phyloP scores from a whole-genome alignment of 2,113 vertebrate genomes.

The Boleophthalmus pectinirostris region DNA sequence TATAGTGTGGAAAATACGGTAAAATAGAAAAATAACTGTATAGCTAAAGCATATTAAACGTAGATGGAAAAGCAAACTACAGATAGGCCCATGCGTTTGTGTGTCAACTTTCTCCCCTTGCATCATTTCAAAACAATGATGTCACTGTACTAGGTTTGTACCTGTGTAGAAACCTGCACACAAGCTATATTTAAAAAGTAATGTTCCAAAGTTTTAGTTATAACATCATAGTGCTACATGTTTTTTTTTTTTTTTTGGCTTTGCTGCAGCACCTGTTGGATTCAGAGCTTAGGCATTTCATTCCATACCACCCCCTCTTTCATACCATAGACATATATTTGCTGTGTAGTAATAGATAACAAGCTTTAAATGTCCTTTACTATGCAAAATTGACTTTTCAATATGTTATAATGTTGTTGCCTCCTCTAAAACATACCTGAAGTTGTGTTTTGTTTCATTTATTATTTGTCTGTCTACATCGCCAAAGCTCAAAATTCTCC shows the following conservation, averaged over 20 bases:
- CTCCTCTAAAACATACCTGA: too few species aligned
- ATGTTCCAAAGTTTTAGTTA: neutral
- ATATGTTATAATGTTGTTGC: too few species aligned
- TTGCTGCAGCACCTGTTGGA: neutral
- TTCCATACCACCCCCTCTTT: neutral
- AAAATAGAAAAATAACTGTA: too few species aligned
- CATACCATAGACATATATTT: too few species aligned
- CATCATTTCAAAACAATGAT: slow-evolving; percentile 1
- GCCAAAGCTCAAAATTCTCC: too few species aligned
- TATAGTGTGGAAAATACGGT: too few species aligned
- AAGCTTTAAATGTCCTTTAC: too few species aligned
- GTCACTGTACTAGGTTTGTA: neutral
- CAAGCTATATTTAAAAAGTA: neutral
- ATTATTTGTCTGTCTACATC: too few species aligned
- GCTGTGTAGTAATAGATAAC: neutral
- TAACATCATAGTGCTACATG: too few species aligned
- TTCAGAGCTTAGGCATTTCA: neutral
- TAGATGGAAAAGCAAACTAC: neutral
- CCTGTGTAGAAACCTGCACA: neutral
- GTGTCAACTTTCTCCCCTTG: neutral
- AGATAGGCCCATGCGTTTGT: neutral
- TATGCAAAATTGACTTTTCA: too few species aligned
- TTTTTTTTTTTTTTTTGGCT: neutral
- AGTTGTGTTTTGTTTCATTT: too few species aligned
- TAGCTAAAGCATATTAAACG: neutral